phyloP scores from a whole-genome alignment of 1,140 invertebrate species.

The Epicauta chinensis region DNA sequence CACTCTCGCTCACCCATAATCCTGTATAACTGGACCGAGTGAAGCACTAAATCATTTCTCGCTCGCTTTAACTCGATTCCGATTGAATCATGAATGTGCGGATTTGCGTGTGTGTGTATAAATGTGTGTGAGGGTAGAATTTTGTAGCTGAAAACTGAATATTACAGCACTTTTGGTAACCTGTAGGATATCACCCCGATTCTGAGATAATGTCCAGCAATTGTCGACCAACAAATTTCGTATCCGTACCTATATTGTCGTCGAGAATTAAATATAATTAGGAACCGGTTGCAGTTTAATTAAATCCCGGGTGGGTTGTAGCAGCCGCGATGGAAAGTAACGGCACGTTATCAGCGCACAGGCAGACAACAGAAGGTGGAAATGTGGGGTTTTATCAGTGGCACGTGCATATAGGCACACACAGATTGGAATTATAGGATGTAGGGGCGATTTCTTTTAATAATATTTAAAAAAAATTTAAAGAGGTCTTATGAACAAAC shows the following conservation, averaged over 20 bases:
- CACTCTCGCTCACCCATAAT: no score
- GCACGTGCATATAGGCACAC: slow-evolving; percentile 16
- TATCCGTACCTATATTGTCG: no score
- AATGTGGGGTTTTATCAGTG: slow-evolving; percentile 13
- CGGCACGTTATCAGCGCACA: slow-evolving; percentile 9
- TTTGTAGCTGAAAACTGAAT: no score
- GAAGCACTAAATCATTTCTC: slow-evolving; percentile 26
- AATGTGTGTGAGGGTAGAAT: no score
- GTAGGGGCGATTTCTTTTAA: not conserved
- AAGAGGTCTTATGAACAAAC: slow-evolving; percentile 9
- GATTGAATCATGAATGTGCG: slow-evolving; percentile 29
- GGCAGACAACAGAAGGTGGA: slow-evolving; percentile 7
- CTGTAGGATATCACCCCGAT: no score
- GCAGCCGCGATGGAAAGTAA: slow-evolving; percentile 2
- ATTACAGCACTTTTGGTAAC: no score
- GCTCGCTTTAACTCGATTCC: slow-evolving; percentile 31
- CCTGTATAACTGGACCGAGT: no score
- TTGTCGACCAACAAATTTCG: no score
- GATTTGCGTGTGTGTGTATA: no score
- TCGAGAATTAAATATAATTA: no score
- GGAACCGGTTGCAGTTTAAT: slow-evolving; percentile 6
- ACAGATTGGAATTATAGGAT: slow-evolving; percentile 6
- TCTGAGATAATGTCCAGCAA: no score
- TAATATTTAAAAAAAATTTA: slow-evolving; percentile 2
- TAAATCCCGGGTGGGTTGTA: slow-evolving; percentile 11